Evolutionary conservation across 1,140 invertebrate genomes (phyloP).

Genomic region (Atta texana): DNA sequence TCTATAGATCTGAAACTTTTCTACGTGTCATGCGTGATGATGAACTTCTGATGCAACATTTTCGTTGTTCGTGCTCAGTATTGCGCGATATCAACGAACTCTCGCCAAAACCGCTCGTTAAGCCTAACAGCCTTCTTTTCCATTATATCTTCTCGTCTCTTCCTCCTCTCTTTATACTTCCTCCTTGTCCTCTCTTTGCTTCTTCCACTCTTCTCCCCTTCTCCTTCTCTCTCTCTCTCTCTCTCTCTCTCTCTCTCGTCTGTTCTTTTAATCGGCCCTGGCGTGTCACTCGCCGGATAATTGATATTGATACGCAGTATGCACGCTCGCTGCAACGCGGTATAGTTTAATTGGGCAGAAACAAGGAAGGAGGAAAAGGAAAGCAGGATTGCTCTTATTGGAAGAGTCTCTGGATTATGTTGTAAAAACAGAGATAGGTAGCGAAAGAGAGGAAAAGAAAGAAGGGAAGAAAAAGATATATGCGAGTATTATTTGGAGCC

Average conservation of each 20-base stretch:
- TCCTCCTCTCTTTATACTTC: constrained; percentile 34
- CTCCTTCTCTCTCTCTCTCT: neutral
- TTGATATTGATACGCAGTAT: constrained; percentile 75
- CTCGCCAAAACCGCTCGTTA: constrained; percentile 65
- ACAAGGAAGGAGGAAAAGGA: constrained; percentile 59
- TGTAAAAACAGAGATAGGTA: constrained; percentile 69
- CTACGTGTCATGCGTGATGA: neutral
- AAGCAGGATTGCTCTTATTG: constrained; percentile 66
- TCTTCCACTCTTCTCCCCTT: neutral
- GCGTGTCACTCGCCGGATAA: constrained; percentile 71
- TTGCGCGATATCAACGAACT: constrained; percentile 34
- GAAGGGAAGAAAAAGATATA: neutral
- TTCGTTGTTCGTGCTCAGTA: neutral
- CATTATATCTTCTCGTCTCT: constrained; percentile 55
- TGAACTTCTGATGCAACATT: constrained; percentile 12
- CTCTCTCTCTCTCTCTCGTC: constrained; percentile 46
- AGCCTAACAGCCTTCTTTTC: constrained; percentile 57
- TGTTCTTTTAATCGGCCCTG: constrained; percentile 62
- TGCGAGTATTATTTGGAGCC: constrained; percentile 68
- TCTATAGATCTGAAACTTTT: neutral
- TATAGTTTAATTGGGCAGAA: constrained; percentile 73
- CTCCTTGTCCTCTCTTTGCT: constrained; percentile 6
- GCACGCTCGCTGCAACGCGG: constrained; percentile 66
- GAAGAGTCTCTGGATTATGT: constrained; percentile 64
- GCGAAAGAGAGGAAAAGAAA: neutral